Evolutionary conservation across 2,113 vertebrate genomes (phyloP), one percentile per base, ranked within the genome.

Genomic region (Saccopteryx leptura): DNA sequence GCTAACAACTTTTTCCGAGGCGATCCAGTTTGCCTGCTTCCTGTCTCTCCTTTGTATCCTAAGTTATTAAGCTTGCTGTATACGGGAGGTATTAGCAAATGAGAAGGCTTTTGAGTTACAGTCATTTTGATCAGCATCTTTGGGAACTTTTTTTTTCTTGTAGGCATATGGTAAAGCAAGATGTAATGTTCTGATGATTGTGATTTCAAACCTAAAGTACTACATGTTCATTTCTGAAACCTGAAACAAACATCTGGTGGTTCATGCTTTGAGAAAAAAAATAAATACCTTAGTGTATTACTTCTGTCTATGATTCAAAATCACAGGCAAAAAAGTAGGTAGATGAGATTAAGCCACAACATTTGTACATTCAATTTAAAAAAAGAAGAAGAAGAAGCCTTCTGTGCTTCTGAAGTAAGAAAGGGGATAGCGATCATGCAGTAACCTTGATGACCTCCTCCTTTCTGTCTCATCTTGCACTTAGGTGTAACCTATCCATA

Each of bases 121-220:
- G 69, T 93, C 92, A 80, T 90, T 96, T 93, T 92, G 65, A 96
- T 95, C 58, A 95, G 66, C 72, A 82, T 95, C 39, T 93, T 81
- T 39, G 52, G 61, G 58, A 79, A 86, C 48, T 50, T 92, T 92
- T 91, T 93, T 96, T 85, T 18, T 24, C 56, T 93, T 74, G 83
- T 50, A 94, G 96, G 90, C 95, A 97, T 96, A 97, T 94, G 96
- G 94, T 48, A 80, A 94, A 97, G 74, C 84, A 95, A 93, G 19
- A 56, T 78, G 23, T 56, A 94, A 78, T 86, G 63, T 96, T 93
- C 68, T 52, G 58, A 31, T 85, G 68, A 96, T 74, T 96, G 91
- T 95, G 68, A 94, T 96, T 94, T 97, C 90, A 97, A 71, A 92
- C 85, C 88, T 92, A 90, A 97, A 95, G 68, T 46, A 85, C 28